These are phyloP conservation scores for Tichodroma muraria DNA, from an alignment of 2,113 vertebrate genomes.

Conservation along the genomic window DNA sequence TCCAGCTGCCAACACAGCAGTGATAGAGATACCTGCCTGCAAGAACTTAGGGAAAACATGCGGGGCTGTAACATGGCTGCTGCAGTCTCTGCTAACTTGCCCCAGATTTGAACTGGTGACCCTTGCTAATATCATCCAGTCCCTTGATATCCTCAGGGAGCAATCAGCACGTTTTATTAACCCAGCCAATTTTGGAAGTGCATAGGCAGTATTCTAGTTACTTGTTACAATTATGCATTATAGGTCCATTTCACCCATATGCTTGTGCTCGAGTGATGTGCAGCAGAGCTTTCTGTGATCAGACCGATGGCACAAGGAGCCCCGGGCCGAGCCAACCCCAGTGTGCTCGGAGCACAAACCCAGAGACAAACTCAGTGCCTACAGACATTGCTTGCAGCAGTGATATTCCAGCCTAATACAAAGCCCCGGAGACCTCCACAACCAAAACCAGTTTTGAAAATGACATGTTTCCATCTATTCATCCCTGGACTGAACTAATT, in stretches of 20 bases:
- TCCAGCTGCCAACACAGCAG: background rate
- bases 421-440: background rate
- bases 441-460: constrained; percentile 22
- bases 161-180: constrained; percentile 48
- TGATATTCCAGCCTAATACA: background rate
- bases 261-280: background rate
- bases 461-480: constrained; percentile 19
- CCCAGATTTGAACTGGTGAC: constrained; percentile 38
- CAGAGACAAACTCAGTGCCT: background rate
- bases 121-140: constrained; percentile 39
- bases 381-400: background rate
- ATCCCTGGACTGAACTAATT: constrained; percentile 13
- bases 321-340: background rate
- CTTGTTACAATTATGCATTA: background rate
- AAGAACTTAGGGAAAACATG: fast-evolving
- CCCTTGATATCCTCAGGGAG: constrained; percentile 45
- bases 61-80: background rate
- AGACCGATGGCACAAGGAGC: background rate
- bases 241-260: background rate
- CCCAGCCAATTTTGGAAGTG: constrained; percentile 47
- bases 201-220: background rate
- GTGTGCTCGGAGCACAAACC: background rate
- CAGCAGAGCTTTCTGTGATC: background rate
- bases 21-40: background rate
- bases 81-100: background rate